Evolutionary conservation across 2,797 vertebrate species (phyloP), one percentile per base, ranked within the genome.

Genomic region (Trachurus trachurus): DNA sequence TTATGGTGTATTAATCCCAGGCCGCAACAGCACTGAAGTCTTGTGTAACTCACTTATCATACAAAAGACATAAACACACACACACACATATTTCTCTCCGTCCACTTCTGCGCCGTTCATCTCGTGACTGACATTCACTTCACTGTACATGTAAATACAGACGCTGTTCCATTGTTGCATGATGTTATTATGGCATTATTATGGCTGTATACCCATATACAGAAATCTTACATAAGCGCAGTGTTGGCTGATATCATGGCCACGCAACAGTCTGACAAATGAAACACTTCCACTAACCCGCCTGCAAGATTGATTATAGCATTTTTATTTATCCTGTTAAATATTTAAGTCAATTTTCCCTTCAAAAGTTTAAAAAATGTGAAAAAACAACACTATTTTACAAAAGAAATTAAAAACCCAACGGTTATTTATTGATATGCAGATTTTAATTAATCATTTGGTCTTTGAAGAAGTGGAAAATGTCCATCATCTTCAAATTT

Each of bases 131-230:
- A 80, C 70, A 85, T 68, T 82, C 22, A 80, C 34, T 4, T 49
- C 66, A 61, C 37, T 47, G 21, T 45, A 71, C 31, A 47, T 54
- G 34, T 85, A 74, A 89, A 90, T 73, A 87, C 69, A 80, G 85
- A 88, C 31, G 1, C 42, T 11, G 10, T 79, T 74, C 80, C 78
- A 66, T 59, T 71, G 75, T 80, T 72, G 73, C 65, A 15, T 85
- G 65, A 70, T 66, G 39, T 72, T 92, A 80, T 87, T 81, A 64
- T 86, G 76, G 75, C 63, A 82, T n/a, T n/a, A n/a, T n/a, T n/a
- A n/a, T n/a, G n/a, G 76, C 84, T 85, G 76, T n/a, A 76, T 5
- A 4, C 81, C 88, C 84, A 63, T 69, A 88, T 63, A 42, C 64
- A 78, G 57, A 29, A 39, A 16, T 42, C n/a, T 74, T 81, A 66